A percentile compares a stretch with the other conserved stretches of the same genome.
Conservation (phyloP, 2,113 vertebrate genomes). For the Trachemys scripta region DNA sequence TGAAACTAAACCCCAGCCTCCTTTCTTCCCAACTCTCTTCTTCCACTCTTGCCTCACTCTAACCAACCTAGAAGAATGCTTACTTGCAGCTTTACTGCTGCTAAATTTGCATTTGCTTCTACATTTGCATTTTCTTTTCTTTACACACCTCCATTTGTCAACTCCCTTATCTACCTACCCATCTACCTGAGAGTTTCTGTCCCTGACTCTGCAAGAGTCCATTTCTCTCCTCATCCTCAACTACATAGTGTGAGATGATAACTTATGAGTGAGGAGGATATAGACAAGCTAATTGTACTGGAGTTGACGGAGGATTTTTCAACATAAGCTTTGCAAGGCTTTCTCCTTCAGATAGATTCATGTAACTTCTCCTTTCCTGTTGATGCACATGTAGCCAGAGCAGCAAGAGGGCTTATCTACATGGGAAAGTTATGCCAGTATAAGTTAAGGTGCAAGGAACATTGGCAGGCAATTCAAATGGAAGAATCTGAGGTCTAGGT, state of each 20-base stretch:
- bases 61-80: neutral
- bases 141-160: neutral
- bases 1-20: neutral
- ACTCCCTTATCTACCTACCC: neutral
- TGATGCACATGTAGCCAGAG: neutral
- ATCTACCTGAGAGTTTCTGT: neutral
- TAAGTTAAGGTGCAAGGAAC: neutral
- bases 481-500: fast-evolving
- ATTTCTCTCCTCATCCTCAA: neutral
- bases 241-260: neutral
- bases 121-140: neutral
- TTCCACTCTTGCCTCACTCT: neutral
- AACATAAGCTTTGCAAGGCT: neutral
- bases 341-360: neutral
- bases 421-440: neutral
- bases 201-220: neutral
- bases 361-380: neutral
- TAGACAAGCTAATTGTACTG: neutral
- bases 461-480: fast-evolving
- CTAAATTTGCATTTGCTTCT: neutral
- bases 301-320: neutral
- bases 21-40: neutral
- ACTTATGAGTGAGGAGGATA: fast-evolving
- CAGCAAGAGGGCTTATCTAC: neutral
- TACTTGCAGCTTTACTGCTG: neutral